These are phyloP conservation scores for Macrobrachium rosenbergii DNA, from an alignment of 1,140 invertebrate genomes.

Conservation along the genomic window DNA sequence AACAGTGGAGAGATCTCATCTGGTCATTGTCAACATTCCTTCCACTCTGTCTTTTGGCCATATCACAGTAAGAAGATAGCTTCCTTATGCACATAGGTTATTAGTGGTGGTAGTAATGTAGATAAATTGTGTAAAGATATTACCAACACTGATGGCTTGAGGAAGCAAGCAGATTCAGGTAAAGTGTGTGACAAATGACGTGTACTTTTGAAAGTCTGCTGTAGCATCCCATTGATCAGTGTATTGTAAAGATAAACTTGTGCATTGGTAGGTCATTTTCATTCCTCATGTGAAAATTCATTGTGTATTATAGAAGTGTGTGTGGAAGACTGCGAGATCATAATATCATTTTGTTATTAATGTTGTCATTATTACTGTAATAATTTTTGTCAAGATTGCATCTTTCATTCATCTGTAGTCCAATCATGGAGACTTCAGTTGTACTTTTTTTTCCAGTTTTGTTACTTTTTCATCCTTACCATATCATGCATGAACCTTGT, in stretches of 20 bases:
- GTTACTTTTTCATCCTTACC: too few relatives aligned
- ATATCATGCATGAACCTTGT: too few relatives aligned
- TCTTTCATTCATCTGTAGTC: too few relatives aligned
- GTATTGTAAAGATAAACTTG: constrained; percentile 23
- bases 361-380: constrained; percentile 26
- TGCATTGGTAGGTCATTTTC: constrained; percentile 41
- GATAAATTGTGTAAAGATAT: constrained; percentile 6
- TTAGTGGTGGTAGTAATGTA: constrained; percentile 25
- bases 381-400: too few relatives aligned
- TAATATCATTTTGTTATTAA: constrained; percentile 34
- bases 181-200: constrained; percentile 2
- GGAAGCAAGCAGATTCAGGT: constrained; percentile 17
- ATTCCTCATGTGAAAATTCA: constrained; percentile 50
- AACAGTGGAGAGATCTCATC: too few relatives aligned
- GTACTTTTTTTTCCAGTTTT: too few relatives aligned
- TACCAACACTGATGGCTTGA: constrained; percentile 19
- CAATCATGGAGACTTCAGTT: too few relatives aligned
- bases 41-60: not conserved
- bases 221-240: constrained; percentile 40
- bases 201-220: constrained; percentile 23
- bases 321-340: constrained; percentile 32
- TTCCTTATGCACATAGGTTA: constrained; percentile 21
- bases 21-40: too few relatives aligned
- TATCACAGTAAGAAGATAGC: not conserved
- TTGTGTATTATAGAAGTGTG: constrained; percentile 28